Evolutionary conservation across 2,888 invertebrate species (phyloP), one percentile per base, ranked within the genome.

Genomic region (Drosophila neonasuta): DNA sequence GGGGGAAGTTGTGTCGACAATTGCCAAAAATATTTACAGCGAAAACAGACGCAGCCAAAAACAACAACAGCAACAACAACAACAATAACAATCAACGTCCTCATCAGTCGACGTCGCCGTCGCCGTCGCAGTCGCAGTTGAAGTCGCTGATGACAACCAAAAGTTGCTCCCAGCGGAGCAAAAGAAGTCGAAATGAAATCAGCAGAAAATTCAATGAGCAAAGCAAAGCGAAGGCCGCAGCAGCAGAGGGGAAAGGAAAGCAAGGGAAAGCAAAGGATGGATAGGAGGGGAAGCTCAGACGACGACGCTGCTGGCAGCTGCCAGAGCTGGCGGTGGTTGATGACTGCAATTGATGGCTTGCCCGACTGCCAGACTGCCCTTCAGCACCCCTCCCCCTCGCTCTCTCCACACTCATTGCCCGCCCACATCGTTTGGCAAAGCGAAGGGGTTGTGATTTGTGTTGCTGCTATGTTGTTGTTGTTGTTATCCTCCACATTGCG

Each of bases 161-260:
- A 80, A 86, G 83, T 80, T 72, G 74, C 72, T 84, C 84, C 84
- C 84, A 87, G 67, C 79, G 84, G 84, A 88, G 88, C 87, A 88
- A 88, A 88, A 88, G 89, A 88, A 88, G 88, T 89, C 89, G 88
- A 89, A 89, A 89, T 89, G 88, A 88, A 88, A 88, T 88, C 88
- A 89, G 88, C 86, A 88, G 89, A 88, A 89, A 88, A 88, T 89
- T 88, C 88, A 89, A 88, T 88, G 83, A 83, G 64, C 82, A 69
- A 51, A 13, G 61, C 29, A 13, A 77, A 83, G 70, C 10, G 24
- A 30, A 24, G 45, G 32, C 5, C 29, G n/a, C 6, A 9, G 29
- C 5, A 20, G n/a, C 6, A 9, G 51, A 8, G n/a, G 13, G 11
- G 41, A 15, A 15, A n/a, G 49, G 52, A 20, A 15, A n/a, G 49